Evolutionary conservation across 2,888 invertebrate genomes (phyloP).

Genomic region (Drosophila prostipennis): DNA sequence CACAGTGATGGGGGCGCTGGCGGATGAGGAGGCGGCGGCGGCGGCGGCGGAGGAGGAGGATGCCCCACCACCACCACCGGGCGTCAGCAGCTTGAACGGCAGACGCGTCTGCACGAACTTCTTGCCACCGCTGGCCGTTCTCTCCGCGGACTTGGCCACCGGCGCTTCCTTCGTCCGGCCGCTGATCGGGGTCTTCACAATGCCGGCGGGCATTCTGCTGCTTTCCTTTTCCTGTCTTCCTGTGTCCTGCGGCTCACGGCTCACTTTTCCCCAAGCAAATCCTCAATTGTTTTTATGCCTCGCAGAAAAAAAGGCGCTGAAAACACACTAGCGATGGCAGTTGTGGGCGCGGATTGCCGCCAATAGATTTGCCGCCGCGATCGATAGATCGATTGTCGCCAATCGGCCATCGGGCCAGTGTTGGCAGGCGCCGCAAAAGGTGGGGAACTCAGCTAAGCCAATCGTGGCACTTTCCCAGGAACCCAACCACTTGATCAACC

Average conservation of each 20-base stretch:
- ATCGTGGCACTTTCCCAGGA: too few relatives aligned
- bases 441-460: not conserved
- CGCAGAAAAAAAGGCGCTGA: conserved; percentile 26
- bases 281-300: conserved; percentile 14
- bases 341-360: conserved; percentile 18
- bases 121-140: conserved; percentile 82
- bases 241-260: not conserved
- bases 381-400: conserved; percentile 20
- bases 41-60: conserved; percentile 4
- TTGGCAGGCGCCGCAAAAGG: not conserved
- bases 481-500: too few relatives aligned
- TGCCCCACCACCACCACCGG: conserved; percentile 54
- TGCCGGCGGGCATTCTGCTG: conserved; percentile 40
- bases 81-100: conserved; percentile 86
- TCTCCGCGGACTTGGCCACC: conserved; percentile 47
- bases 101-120: conserved; percentile 87
- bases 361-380: conserved; percentile 10
- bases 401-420: not conserved
- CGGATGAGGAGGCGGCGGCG: conserved; percentile 8
- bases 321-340: conserved; percentile 30
- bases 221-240: conserved; percentile 3
- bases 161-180: conserved; percentile 43
- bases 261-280: conserved; percentile 2
- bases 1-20: conserved; percentile 2
- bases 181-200: conserved; percentile 61